Conservation (phyloP, 2,888 invertebrate species). For the Drosophila mettleri region DNA sequence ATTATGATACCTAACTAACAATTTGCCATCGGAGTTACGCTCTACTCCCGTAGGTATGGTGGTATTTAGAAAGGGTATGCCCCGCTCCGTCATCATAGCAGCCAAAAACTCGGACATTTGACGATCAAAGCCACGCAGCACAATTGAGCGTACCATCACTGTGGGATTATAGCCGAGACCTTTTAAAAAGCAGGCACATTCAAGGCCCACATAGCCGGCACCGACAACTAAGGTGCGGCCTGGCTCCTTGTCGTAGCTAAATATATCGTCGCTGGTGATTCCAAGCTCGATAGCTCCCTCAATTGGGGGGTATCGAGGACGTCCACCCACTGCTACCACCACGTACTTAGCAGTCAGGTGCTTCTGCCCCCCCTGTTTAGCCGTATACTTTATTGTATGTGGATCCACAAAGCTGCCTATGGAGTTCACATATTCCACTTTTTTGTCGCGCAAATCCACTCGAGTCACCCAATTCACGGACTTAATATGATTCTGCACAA, state of each 20-base stretch:
- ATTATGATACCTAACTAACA: conserved; percentile 88
- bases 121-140: conserved; percentile 95
- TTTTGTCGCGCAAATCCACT: conserved; percentile 95
- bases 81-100: conserved; percentile 91
- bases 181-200: conserved; percentile 96
- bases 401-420: conserved; percentile 90
- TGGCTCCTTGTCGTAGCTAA: conserved; percentile 92
- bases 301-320: conserved; percentile 94
- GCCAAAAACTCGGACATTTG: conserved; percentile 93
- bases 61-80: conserved; percentile 90
- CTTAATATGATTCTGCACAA: conserved; percentile 95
- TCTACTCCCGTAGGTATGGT: conserved; percentile 90
- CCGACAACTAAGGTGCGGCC: conserved; percentile 95
- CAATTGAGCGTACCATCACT: conserved; percentile 93
- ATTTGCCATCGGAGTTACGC: conserved; percentile 88
- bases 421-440: conserved; percentile 94
- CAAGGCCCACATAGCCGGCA: conserved; percentile 96
- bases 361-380: conserved; percentile 88
- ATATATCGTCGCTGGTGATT: conserved; percentile 96
- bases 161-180: conserved; percentile 94
- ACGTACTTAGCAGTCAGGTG: conserved; percentile 90
- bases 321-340: conserved; percentile 94
- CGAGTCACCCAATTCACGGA: conserved; percentile 98
- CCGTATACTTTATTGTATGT: conserved; percentile 89
- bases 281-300: conserved; percentile 93